phyloP scores from a whole-genome alignment of 2,113 vertebrate species.

The Rhea americana region DNA sequence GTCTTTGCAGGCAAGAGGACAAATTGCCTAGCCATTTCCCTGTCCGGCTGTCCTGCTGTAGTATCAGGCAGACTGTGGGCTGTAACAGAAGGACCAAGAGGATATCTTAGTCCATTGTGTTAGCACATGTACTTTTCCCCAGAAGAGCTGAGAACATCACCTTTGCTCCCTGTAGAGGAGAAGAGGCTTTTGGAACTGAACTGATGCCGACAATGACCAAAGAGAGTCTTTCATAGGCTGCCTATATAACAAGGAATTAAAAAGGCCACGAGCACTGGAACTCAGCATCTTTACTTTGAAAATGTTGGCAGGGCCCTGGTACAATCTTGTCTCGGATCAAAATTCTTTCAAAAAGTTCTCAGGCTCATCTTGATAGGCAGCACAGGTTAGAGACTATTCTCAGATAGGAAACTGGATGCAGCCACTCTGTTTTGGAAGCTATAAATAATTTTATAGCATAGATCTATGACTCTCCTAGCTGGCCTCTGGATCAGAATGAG shows the following conservation, averaged over 20 bases:
- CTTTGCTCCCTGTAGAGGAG: background rate
- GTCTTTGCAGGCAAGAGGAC: background rate
- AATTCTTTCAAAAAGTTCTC: background rate
- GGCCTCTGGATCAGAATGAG: background rate
- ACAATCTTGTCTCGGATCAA: background rate
- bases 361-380: background rate
- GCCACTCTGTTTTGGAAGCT: background rate
- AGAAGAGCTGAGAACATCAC: background rate
- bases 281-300: background rate
- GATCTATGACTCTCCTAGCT: background rate
- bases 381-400: background rate
- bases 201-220: background rate
- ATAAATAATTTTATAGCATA: background rate
- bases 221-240: background rate
- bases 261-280: background rate
- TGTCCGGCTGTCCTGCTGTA: fast-evolving
- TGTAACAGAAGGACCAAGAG: background rate
- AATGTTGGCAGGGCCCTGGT: background rate
- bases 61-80: background rate
- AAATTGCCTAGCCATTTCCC: background rate
- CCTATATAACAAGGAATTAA: background rate
- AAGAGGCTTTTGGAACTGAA: background rate
- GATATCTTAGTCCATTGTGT: background rate
- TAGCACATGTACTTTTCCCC: background rate
- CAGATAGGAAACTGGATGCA: background rate